These are phyloP conservation scores for Dromiciops gliroides DNA, from an alignment of 2,113 vertebrate species.

Conservation along the genomic window DNA sequence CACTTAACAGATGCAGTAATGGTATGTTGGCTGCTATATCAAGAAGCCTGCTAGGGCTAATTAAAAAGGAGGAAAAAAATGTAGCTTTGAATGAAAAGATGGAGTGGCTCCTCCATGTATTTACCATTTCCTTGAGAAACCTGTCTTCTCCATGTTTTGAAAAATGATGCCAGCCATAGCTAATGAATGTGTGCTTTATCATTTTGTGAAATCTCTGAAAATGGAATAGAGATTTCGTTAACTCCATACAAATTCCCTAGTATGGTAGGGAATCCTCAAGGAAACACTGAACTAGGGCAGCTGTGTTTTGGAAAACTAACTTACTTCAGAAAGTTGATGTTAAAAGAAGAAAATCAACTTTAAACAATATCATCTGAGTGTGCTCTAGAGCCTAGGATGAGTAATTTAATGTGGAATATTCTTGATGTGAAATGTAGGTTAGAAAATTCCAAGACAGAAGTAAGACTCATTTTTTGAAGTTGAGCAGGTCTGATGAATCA, in stretches of 20 bases:
- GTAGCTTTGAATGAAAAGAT: slow-evolving; percentile 22
- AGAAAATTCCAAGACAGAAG: not conserved
- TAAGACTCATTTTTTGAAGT: not conserved
- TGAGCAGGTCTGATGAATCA: not conserved
- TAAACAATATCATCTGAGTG: slow-evolving; percentile 9
- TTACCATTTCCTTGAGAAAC: slow-evolving; percentile 12
- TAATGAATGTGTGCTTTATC: not conserved
- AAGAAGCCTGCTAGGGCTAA: slow-evolving; percentile 55
- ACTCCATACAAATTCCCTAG: slow-evolving; percentile 13
- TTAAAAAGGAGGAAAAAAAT: slow-evolving; percentile 32
- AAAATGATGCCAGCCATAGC: not conserved
- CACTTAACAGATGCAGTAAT: slow-evolving; percentile 29
- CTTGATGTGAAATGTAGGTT: not conserved
- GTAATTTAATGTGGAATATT: not conserved
- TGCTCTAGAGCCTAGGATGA: not conserved
- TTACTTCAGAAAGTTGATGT: slow-evolving; percentile 30
- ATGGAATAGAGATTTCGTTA: slow-evolving; percentile 1
- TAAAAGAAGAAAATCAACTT: not conserved
- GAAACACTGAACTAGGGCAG: not conserved
- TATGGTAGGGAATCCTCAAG: not conserved
- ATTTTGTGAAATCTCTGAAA: slow-evolving; percentile 25
- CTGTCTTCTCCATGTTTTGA: slow-evolving; percentile 19
- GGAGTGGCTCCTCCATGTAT: not conserved
- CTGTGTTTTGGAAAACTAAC: not conserved
- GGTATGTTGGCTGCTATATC: slow-evolving; percentile 8